Percentiles rank a stretch among this genome's conserved stretches.
Conservation (phyloP, 2,113 vertebrate genomes). For the Gadus macrocephalus region DNA sequence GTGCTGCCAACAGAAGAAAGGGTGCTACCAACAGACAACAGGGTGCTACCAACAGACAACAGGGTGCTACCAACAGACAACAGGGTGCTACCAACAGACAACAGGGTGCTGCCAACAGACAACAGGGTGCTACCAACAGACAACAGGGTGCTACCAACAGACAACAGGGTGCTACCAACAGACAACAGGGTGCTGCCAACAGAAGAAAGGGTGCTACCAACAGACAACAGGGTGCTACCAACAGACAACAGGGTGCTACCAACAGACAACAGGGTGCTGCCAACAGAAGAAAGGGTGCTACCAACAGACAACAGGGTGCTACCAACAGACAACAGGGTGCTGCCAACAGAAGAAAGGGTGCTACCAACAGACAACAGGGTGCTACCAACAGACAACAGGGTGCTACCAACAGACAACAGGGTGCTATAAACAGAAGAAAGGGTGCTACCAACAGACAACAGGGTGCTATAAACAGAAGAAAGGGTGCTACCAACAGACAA, state of each 20-base stretch:
- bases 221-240: neutral
- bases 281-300: neutral
- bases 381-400: too few relatives aligned
- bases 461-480: too few relatives aligned
- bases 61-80: neutral
- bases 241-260: too few relatives aligned
- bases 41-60: too few relatives aligned
- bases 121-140: neutral
- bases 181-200: too few relatives aligned
- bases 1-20: neutral
- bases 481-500: neutral
- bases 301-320: neutral
- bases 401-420: too few relatives aligned
- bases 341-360: constrained; percentile 31
- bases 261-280: neutral
- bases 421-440: neutral
- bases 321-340: constrained; percentile 96
- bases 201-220: constrained; percentile 38
- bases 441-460: too few relatives aligned
- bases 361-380: neutral
- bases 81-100: too few relatives aligned
- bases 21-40: too few relatives aligned
- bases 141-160: neutral
- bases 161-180: neutral
- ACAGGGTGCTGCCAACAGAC: too few relatives aligned